phyloP scores from a whole-genome alignment of 2,888 invertebrate species.

The Helleia helle region DNA sequence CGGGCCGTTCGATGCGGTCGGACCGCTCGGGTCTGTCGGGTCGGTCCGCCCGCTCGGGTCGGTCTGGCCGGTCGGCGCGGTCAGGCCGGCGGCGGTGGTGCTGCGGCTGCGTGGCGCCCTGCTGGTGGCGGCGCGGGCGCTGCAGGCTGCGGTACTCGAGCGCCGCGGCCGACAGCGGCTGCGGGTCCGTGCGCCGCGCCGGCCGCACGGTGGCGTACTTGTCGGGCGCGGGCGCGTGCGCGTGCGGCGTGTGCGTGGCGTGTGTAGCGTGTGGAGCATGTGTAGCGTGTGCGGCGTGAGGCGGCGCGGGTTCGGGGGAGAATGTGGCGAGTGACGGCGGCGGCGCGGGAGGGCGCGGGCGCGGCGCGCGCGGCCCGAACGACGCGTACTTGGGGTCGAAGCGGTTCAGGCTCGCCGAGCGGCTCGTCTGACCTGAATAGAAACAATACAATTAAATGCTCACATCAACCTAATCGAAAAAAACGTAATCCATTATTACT shows the following conservation, averaged over 20 bases:
- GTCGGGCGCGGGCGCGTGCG: constrained; percentile 21
- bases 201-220: constrained; percentile 58
- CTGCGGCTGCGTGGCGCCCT: constrained; percentile 27
- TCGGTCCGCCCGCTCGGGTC: constrained; percentile 15
- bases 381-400: constrained; percentile 76
- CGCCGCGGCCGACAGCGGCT: constrained; percentile 69
- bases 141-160: constrained; percentile 76
- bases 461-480: too few relatives aligned
- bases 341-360: constrained; percentile 57
- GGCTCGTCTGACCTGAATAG: constrained; percentile 44
- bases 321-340: constrained; percentile 46
- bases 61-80: constrained; percentile 19
- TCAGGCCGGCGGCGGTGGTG: constrained; percentile 27
- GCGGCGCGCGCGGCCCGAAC: constrained; percentile 66
- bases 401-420: constrained; percentile 68
- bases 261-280: constrained; percentile 29
- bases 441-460: too few relatives aligned
- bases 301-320: constrained; percentile 32
- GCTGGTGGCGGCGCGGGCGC: constrained; percentile 55
- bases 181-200: constrained; percentile 50
- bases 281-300: constrained; percentile 54
- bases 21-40: constrained; percentile 59
- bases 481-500: too few relatives aligned
- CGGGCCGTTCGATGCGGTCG: constrained; percentile 60
- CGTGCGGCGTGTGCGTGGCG: constrained; percentile 15